Evolutionary conservation across 2,888 invertebrate species (phyloP), one percentile per base, ranked within the genome.

Genomic region (Protonemura montana): DNA sequence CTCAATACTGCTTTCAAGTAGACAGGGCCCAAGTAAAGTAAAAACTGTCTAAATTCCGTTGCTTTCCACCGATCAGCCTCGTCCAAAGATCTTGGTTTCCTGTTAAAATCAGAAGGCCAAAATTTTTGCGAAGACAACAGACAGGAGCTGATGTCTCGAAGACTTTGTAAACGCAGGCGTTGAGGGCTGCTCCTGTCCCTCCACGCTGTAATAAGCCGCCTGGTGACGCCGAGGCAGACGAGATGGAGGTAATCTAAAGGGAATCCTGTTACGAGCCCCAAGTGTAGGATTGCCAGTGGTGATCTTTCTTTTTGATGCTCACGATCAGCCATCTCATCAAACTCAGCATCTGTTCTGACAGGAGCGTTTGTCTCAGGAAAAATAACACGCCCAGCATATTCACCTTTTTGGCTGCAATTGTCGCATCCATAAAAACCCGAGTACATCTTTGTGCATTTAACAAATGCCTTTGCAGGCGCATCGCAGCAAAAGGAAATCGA

Each of bases 1-100:
- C 41, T 41, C 10, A 89, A 81, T 42, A 87, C 42, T 0, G 82
- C 83, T 87, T 88, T 88, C 13, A 90, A 85, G 82, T 89, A 87
- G n/a, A 90, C 86, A n/a, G 89, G 89, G 3, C 89, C 89, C 28
- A 88, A 88, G 85, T 90, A 89, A 35, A 90, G 85, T 0, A 89
- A 42, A 86, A 90, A 88, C 13, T 87, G 87, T 26, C 89, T 78
- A 78, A 88, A 89, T 87, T 90, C 90, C 6, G 89, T 89, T n/a
- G 89, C 89, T 86, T 90, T 90, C 89, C 89, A 90, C 29, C 88
- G 87, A 7, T 89, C 88, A n/a, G 89, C 81, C 59, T 89, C 88
- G 87, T 25, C 84, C 10, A 90, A 85, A 7, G 88, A 82, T 84
- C 90, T 87, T 2, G 89, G 89, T 87, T 89, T 89, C 76, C 90